A percentile compares a stretch with the other conserved stretches of the same genome.
Evolutionary conservation across 2,797 vertebrate species (phyloP).

Genomic region (Anniella stebbinsi): DNA sequence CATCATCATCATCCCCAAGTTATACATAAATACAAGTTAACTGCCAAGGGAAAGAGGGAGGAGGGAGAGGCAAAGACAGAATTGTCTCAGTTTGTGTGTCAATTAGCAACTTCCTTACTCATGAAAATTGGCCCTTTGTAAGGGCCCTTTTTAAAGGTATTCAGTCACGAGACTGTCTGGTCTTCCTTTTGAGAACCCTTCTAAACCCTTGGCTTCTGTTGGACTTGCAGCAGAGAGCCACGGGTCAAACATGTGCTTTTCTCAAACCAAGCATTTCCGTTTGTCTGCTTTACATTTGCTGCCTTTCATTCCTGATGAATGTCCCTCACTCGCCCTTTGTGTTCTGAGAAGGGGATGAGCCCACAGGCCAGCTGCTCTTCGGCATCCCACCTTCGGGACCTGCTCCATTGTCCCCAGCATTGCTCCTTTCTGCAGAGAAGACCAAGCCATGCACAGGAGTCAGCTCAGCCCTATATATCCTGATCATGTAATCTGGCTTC

Average conservation of each 20-base stretch:
- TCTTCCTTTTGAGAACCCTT: neutral
- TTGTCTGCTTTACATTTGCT: neutral
- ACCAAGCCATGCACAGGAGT: neutral
- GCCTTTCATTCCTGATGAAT: neutral
- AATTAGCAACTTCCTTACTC: neutral
- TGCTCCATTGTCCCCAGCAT: neutral
- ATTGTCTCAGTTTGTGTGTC: neutral
- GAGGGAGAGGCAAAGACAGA: neutral
- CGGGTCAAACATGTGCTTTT: neutral
- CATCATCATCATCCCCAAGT: too few relatives aligned
- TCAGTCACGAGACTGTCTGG: neutral
- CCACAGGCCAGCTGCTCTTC: neutral
- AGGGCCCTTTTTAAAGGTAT: neutral
- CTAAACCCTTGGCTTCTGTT: constrained; percentile 12
- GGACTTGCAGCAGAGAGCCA: neutral
- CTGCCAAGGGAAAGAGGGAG: neutral
- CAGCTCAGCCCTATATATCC: neutral
- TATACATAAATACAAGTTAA: neutral
- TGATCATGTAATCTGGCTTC: neutral
- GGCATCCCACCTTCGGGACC: fast-evolving
- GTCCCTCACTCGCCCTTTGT: too few relatives aligned
- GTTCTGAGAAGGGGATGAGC: neutral
- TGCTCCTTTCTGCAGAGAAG: neutral
- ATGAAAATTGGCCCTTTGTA: neutral
- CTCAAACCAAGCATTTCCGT: constrained; percentile 1